Evolutionary conservation across 2,888 invertebrate species (phyloP).

Genomic region (Andrena chrysosceles): DNA sequence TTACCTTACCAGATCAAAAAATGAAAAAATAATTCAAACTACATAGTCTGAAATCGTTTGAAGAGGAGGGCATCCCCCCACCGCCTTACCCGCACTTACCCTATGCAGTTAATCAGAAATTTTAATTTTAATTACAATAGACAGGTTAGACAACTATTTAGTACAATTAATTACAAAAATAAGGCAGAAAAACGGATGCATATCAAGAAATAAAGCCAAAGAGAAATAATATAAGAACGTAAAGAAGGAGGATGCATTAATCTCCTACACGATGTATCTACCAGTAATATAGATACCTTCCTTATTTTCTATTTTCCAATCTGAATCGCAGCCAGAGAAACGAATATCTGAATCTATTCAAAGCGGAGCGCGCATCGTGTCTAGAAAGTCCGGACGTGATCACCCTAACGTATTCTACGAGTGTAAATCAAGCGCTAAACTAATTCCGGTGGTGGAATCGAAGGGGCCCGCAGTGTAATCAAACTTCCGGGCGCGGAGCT

Average conservation of each 20-base stretch:
- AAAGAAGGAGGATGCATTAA: background rate
- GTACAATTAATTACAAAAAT: no score
- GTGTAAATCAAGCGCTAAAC: slow-evolving; percentile 67
- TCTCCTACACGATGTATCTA: background rate
- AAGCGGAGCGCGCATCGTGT: background rate
- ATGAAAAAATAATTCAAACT: no score
- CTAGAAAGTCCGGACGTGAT: slow-evolving; percentile 16
- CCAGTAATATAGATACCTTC: background rate
- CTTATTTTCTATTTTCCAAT: background rate
- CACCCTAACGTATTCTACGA: slow-evolving; percentile 29
- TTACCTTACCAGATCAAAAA: no score
- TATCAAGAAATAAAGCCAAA: no score
- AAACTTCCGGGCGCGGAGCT: slow-evolving; percentile 68
- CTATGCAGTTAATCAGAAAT: no score
- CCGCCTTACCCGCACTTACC: no score
- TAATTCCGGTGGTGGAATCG: slow-evolving; percentile 58
- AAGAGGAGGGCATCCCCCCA: no score
- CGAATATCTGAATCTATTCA: background rate
- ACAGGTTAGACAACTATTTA: no score
- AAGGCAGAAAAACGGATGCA: no score
- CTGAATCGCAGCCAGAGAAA: background rate
- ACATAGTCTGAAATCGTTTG: no score
- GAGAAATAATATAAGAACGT: no score
- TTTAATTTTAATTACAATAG: no score
- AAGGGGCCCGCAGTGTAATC: slow-evolving; percentile 67